Percentiles rank a stretch among this genome's conserved stretches.
Evolutionary conservation across 1,140 invertebrate species (phyloP).

Genomic region (Galendromus occidentalis): DNA sequence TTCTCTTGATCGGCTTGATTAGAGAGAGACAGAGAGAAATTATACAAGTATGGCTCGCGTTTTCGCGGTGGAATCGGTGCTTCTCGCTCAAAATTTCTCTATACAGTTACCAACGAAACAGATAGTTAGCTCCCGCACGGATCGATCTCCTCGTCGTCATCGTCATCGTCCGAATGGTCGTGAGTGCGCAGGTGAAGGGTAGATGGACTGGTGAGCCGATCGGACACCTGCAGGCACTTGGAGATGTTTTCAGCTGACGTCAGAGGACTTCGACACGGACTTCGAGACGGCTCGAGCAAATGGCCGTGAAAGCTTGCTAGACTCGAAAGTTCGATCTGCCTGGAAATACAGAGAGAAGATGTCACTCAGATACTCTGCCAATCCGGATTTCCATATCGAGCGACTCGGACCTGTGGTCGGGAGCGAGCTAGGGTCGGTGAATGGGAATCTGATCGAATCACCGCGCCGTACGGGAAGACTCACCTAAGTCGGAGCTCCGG

Average conservation of each 20-base stretch:
- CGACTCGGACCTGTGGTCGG: too few species aligned
- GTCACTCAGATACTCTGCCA: too few species aligned
- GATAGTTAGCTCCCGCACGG: constrained; percentile 10
- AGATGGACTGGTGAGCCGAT: not conserved
- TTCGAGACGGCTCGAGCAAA: constrained; percentile 3
- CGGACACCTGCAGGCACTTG: constrained; percentile 10
- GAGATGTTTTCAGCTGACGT: constrained; percentile 11
- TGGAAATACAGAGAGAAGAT: not conserved
- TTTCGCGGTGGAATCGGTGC: too few species aligned
- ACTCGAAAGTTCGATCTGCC: not conserved
- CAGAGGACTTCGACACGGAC: constrained; percentile 3
- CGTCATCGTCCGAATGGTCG: not conserved
- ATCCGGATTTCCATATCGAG: too few species aligned
- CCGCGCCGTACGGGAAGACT: too few species aligned
- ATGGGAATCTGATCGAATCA: too few species aligned
- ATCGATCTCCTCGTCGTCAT: constrained; percentile 9
- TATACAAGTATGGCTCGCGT: too few species aligned
- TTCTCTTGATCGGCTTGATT: too few species aligned
- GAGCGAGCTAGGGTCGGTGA: too few species aligned
- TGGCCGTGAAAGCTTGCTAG: not conserved
- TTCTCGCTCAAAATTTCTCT: too few species aligned
- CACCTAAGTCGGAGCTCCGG: constrained; percentile 5
- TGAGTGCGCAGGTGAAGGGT: not conserved
- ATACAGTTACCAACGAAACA: too few species aligned
- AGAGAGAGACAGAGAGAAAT: too few species aligned